Evolutionary conservation across 2,797 vertebrate species (phyloP).

Genomic region (Premnoplex brunnescens): DNA sequence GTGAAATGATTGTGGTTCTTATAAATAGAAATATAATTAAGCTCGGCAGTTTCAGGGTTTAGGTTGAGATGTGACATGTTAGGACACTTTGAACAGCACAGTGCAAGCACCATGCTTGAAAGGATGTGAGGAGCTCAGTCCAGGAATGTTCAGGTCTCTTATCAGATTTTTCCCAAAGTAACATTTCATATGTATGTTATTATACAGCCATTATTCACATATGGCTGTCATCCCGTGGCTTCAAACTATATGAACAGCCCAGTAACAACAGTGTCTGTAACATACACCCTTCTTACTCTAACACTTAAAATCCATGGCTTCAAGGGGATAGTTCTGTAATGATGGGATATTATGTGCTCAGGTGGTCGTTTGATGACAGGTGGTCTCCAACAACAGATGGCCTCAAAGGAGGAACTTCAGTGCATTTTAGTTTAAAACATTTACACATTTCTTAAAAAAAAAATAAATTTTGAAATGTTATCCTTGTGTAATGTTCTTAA

Average conservation of each 20-base stretch:
- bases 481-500: slow-evolving; percentile 50
- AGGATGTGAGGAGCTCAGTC: background rate
- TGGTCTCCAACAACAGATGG: slow-evolving; percentile 48
- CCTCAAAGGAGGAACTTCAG: slow-evolving; percentile 18
- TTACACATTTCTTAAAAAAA: slow-evolving; percentile 8
- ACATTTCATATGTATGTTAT: background rate
- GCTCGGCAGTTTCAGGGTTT: background rate
- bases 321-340: background rate
- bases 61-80: background rate
- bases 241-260: background rate
- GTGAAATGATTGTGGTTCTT: background rate
- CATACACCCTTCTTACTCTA: background rate
- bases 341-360: background rate
- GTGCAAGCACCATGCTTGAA: background rate
- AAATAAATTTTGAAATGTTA: slow-evolving; percentile 4
- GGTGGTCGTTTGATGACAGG: slow-evolving; percentile 53
- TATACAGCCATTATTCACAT: background rate
- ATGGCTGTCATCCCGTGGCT: background rate
- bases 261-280: background rate
- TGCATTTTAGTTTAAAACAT: background rate
- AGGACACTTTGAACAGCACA: background rate
- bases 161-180: background rate
- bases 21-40: background rate
- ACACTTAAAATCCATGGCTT: background rate
- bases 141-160: background rate